A percentile compares a stretch with the other conserved stretches of the same genome.
Evolutionary conservation across 2,888 invertebrate species (phyloP).

Genomic region (Catocala fraxini): DNA sequence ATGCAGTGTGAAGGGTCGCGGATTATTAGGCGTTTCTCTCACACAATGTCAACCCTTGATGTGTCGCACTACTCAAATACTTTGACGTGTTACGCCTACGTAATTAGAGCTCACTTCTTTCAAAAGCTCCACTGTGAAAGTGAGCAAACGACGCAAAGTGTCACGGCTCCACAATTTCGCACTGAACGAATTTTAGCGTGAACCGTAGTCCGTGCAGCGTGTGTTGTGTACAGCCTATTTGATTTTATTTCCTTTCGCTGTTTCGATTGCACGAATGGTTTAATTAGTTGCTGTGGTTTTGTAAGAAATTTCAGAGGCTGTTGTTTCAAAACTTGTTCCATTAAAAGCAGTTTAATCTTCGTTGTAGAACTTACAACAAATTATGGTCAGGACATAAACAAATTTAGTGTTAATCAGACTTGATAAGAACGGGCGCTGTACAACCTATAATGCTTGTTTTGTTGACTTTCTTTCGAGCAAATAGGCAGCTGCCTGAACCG

Average conservation of each 20-base stretch:
- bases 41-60: constrained; percentile 42
- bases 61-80: constrained; percentile 39
- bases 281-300: constrained; percentile 10
- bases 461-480: no score
- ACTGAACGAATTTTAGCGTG: neutral
- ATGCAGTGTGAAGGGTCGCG: constrained; percentile 16
- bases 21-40: constrained; percentile 39
- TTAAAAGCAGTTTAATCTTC: no score
- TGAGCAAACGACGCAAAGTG: constrained; percentile 20
- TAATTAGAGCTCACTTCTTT: constrained; percentile 51
- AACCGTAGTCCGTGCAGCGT: constrained; percentile 5
- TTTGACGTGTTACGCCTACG: constrained; percentile 44
- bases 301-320: constrained; percentile 11
- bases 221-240: constrained; percentile 13
- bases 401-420: no score
- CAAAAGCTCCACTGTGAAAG: constrained; percentile 36
- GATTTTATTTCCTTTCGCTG: constrained; percentile 24
- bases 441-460: no score
- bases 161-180: neutral
- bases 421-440: neutral
- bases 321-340: neutral
- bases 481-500: no score
- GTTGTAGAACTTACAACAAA: no score
- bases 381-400: no score
- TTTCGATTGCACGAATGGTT: constrained; percentile 13